Evolutionary conservation across 2,113 vertebrate genomes (phyloP).

Genomic region (Lagopus muta): DNA sequence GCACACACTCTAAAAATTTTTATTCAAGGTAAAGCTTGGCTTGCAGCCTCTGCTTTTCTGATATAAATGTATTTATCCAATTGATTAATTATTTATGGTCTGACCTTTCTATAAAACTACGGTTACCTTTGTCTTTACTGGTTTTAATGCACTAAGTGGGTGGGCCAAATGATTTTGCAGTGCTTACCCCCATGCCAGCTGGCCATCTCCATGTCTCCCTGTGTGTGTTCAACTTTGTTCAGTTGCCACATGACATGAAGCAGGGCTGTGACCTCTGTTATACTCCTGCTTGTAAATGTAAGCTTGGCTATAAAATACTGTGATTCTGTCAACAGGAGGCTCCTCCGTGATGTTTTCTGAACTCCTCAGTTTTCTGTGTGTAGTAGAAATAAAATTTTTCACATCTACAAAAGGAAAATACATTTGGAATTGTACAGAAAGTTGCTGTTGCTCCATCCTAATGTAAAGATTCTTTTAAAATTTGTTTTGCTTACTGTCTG

Average conservation of each 20-base stretch:
- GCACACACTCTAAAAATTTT: neutral
- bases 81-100: slow-evolving; percentile 68
- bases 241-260: slow-evolving; percentile 72
- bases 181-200: slow-evolving; percentile 69
- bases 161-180: slow-evolving; percentile 71
- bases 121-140: slow-evolving; percentile 60
- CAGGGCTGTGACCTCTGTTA: slow-evolving; percentile 78
- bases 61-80: slow-evolving; percentile 48
- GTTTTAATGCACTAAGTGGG: slow-evolving; percentile 66
- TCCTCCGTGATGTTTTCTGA: slow-evolving; percentile 52
- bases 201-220: slow-evolving; percentile 74
- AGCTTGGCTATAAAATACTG: slow-evolving; percentile 76
- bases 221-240: slow-evolving; percentile 75
- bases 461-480: neutral
- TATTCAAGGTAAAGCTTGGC: slow-evolving; percentile 25
- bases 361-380: slow-evolving; percentile 42
- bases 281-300: slow-evolving; percentile 80
- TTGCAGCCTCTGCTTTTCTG: slow-evolving; percentile 14
- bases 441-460: neutral
- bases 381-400: neutral
- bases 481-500: neutral
- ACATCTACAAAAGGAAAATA: neutral
- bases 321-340: slow-evolving; percentile 76
- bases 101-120: slow-evolving; percentile 67
- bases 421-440: neutral